Evolutionary conservation across 2,113 vertebrate genomes (phyloP).

Genomic region (Nansenia antarctica): DNA sequence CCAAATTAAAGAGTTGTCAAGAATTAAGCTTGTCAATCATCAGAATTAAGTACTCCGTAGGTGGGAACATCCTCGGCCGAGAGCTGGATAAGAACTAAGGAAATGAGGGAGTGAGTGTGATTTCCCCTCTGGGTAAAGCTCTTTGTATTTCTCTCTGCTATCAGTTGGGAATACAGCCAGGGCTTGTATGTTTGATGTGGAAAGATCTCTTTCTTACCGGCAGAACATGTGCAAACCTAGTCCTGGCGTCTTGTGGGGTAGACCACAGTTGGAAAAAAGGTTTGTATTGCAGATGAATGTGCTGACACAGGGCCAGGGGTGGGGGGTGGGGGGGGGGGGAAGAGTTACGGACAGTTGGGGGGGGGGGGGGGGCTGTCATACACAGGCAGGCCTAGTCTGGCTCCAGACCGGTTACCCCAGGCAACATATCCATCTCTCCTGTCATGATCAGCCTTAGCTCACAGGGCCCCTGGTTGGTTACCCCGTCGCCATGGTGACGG

Average conservation of each 20-base stretch:
- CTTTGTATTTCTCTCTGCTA: constrained; percentile 14
- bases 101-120: neutral
- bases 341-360: constrained; percentile 10
- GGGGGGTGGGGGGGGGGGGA: constrained; percentile 7
- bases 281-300: constrained; percentile 8
- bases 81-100: neutral
- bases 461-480: too few relatives aligned
- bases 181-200: constrained; percentile 5
- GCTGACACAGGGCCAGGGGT: constrained; percentile 16
- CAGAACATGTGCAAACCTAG: constrained; percentile 12
- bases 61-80: neutral
- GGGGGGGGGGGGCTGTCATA: neutral
- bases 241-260: constrained; percentile 42
- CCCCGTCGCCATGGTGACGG: too few relatives aligned
- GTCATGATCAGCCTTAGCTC: too few relatives aligned
- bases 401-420: too few relatives aligned
- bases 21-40: neutral
- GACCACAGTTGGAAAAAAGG: neutral
- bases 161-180: constrained; percentile 21
- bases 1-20: too few relatives aligned
- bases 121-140: neutral
- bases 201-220: constrained; percentile 15
- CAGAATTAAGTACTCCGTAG: neutral
- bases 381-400: too few relatives aligned
- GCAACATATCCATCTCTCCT: too few relatives aligned